Base-by-base conservation (phyloP, 2,888 invertebrate genomes). In the Lagria hirta region DNA sequence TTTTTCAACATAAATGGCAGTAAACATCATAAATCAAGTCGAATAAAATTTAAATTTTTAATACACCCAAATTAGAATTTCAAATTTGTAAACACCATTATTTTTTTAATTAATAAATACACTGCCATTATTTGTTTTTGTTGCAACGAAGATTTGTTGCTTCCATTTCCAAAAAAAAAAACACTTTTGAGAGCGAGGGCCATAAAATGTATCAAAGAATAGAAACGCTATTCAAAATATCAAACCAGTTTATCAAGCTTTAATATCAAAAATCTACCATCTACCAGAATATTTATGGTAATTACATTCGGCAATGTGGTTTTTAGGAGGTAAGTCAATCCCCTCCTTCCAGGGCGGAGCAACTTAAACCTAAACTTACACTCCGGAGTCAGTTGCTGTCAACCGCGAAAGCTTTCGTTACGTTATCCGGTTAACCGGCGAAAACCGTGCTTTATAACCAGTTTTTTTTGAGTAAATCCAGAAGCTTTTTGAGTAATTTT, bases 231-330 rank as follows among this genome's bases (percentile, higher is more conserved):
- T 34, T 15, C 15, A 24, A 35, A 11, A 55, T 55, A 59, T 58
- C 55, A 54, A 59, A 62, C 60, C 62, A 61, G 62, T 65, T 62
- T 55, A 50, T 56, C 49, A 36, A 43, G 44, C n/a, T n/a, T n/a
- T 38, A 42, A 49, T 58, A 58, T 64, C 60, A 53, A 48, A 55
- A 62, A 62, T 65, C 61, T 52, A 61, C 63, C 62, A 61, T 61
- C n/a, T n/a, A n/a, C n/a, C n/a, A n/a, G n/a, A n/a, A 60, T 67
- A 68, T 68, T 67, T 68, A 69, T 69, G 67, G 61, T 65, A 66
- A 66, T 66, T 59, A 61, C 62, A 67, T 66, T 61, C 63, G 63
- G 60, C 57, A 62, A 64, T 61, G 64, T 51, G 59, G 62, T 65
- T 62, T 24, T 54, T 58, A 56, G 61, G 61, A 60, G 63, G 60